These are phyloP conservation scores for Rhynchonycteris naso DNA, from an alignment of 2,797 vertebrate genomes.

Conservation along the genomic window DNA sequence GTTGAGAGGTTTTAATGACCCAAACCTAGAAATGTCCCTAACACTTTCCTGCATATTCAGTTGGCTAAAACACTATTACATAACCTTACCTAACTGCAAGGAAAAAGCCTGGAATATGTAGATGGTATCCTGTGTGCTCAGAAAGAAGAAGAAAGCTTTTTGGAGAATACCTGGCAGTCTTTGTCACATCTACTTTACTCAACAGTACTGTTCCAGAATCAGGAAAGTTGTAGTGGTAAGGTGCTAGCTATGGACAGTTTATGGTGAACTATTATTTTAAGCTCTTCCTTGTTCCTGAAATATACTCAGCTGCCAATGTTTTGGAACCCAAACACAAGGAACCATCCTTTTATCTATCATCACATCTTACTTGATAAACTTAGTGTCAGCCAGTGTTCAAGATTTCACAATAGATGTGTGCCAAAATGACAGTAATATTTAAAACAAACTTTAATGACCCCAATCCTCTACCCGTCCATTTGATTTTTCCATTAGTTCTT, in stretches of 20 bases:
- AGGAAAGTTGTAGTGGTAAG: neutral
- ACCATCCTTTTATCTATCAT: neutral
- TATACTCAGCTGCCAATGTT: neutral
- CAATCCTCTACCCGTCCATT: neutral
- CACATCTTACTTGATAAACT: neutral
- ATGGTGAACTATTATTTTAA: neutral
- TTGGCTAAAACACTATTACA: neutral
- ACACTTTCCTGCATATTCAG: neutral
- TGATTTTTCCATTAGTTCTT: neutral
- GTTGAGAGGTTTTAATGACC: neutral
- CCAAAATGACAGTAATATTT: neutral
- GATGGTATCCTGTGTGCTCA: neutral
- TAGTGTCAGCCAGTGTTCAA: neutral
- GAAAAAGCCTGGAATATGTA: neutral
- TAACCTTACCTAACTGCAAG: neutral
- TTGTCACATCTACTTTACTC: neutral
- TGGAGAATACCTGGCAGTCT: neutral
- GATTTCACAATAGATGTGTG: neutral
- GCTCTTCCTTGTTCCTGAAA: neutral
- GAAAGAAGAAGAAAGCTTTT: neutral
- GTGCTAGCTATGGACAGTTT: no score
- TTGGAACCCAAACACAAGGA: neutral
- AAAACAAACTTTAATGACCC: constrained; percentile 23
- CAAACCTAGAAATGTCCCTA: neutral
- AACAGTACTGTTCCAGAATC: neutral